phyloP scores from a whole-genome alignment of 2,797 vertebrate genomes.

The Hyperoplus lanceolatus region DNA sequence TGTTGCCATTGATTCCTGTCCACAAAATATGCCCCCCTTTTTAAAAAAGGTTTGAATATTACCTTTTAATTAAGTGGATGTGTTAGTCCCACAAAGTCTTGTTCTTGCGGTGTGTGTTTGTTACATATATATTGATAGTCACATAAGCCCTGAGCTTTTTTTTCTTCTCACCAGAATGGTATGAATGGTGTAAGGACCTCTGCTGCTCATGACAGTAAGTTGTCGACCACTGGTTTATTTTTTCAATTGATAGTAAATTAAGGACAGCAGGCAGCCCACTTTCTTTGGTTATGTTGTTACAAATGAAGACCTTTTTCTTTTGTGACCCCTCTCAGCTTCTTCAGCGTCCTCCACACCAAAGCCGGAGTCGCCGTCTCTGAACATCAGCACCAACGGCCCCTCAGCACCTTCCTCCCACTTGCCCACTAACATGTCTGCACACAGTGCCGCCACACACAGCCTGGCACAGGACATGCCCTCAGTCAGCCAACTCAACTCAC shows the following conservation, averaged over 20 bases:
- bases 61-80: not conserved
- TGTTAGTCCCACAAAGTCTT: not conserved
- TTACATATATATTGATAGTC: not conserved
- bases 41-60: not conserved
- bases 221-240: slow-evolving; percentile 6
- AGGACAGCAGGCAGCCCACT: not conserved
- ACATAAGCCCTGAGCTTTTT: slow-evolving; percentile 9
- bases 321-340: slow-evolving; percentile 78
- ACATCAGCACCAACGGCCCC: slow-evolving; percentile 84
- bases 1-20: not conserved
- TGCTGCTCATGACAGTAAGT: slow-evolving; percentile 92
- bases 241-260: not conserved
- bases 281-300: not conserved
- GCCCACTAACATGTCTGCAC: slow-evolving; percentile 84
- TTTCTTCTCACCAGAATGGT: slow-evolving; percentile 88
- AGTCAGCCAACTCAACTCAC: slow-evolving; percentile 87
- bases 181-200: slow-evolving; percentile 90
- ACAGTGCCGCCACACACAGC: slow-evolving; percentile 83
- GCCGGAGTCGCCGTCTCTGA: slow-evolving; percentile 89
- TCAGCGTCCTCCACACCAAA: slow-evolving; percentile 90
- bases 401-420: slow-evolving; percentile 86
- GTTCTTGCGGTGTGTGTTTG: not conserved
- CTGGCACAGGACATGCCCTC: slow-evolving; percentile 89
- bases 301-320: not conserved
- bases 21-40: not conserved